Base-by-base conservation (phyloP, 2,888 invertebrate species). In the Sepiola atlantica region DNA sequence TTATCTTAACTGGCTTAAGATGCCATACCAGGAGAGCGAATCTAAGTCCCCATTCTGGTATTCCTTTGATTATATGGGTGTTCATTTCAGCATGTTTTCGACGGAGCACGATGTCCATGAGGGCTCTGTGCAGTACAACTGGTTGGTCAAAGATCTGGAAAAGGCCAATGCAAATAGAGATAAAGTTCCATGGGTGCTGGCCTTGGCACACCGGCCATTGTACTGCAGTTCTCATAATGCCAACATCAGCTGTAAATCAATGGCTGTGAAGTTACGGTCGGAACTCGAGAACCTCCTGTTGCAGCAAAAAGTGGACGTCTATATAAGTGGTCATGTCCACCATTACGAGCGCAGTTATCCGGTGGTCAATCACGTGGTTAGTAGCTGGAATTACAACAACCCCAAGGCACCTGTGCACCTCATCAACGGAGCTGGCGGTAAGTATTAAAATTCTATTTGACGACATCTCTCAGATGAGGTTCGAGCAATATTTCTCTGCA, bases 261-360 rank as follows among this genome's bases (percentile, higher is more conserved):
- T 95, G 91, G 95, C 94, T 21, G 94, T 94, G 0, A 55, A 90
- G n/a, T 95, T 94, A 61, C 93, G 95, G 16, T 54, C 94, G 6
- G 90, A 95, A 35, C 94, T 95, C 32, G 95, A 95, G 54, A 94
- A 95, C 54, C 94, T 95, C 16, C 93, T 95, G 24, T 94, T 95
- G n/a, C 55, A 95, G 35, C 94, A 95, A 61, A 94, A 94, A 28
- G 95, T 95, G 20, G 95, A 95, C 92, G 95, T 95, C 61, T 94
- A 95, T 35, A 57, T 95, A 54, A 90, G 94, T n/a, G 95, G 95
- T 0, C 95, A 95, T 94, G 94, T 94, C 18, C 95, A 95, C 91
- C 95, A 94, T 77, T 95, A 95, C 91, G 95, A 95, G 92, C 94
- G 95, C 45, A 94, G 95, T 57, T 95, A 94, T 55, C 95, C 95